Conservation (phyloP, 2,113 vertebrate genomes). For the Nycticryphes semicollaris region DNA sequence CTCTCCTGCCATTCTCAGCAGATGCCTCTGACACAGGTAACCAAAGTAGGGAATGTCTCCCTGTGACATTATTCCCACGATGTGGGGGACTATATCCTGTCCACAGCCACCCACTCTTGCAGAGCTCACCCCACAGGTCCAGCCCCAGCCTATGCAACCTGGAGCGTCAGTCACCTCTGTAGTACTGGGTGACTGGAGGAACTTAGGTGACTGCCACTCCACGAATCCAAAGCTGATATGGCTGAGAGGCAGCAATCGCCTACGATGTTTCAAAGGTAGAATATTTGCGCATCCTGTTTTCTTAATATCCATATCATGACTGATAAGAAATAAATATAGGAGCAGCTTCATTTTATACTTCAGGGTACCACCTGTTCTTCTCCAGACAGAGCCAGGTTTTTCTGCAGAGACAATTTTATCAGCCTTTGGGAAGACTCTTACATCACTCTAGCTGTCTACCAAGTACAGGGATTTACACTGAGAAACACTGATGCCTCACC, state of each 20-base stretch:
- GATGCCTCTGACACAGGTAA: fast-evolving
- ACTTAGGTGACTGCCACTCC: neutral
- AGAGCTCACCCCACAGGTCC: neutral
- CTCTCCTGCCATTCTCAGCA: neutral
- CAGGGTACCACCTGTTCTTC: neutral
- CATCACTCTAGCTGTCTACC: neutral
- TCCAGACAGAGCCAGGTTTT: neutral
- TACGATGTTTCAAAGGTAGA: neutral
- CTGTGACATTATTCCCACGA: neutral
- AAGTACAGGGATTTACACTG: neutral
- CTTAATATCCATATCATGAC: neutral
- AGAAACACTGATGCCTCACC: neutral
- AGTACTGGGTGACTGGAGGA: fast-evolving
- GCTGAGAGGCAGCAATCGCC: neutral
- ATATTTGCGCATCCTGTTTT: neutral
- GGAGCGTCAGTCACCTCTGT: neutral
- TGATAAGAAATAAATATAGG: neutral
- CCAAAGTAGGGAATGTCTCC: neutral
- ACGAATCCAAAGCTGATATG: neutral
- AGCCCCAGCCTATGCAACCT: neutral
- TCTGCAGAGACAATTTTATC: neutral
- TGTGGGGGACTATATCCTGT: neutral
- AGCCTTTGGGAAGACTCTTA: neutral
- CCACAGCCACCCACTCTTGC: fast-evolving
- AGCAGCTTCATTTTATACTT: neutral